Percentiles rank a stretch among this genome's conserved stretches.
phyloP scores from a whole-genome alignment of 2,113 vertebrate genomes.

The Perca schrenkii region DNA sequence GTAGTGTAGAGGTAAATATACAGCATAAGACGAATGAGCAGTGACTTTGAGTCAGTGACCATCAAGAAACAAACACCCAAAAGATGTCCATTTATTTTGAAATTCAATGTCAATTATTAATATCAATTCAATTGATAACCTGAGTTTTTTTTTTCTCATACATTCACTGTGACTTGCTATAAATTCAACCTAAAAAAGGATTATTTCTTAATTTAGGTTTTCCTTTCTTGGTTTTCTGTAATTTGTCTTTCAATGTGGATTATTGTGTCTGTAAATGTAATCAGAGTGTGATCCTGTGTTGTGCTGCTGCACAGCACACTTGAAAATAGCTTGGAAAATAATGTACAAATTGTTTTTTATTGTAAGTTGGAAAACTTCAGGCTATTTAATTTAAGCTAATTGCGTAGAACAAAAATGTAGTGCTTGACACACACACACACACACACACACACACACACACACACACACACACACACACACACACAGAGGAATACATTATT shows the following conservation, averaged over 20 bases:
- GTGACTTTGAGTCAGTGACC: not conserved
- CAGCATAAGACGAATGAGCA: not conserved
- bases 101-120: not conserved
- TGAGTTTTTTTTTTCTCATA: not conserved
- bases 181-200: not conserved
- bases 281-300: constrained; percentile 2
- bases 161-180: not conserved
- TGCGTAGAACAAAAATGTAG: constrained; percentile 33
- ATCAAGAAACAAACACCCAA: not conserved
- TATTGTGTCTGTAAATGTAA: constrained; percentile 28
- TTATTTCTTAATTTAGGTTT: constrained; percentile 1
- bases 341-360: not conserved
- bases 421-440: constrained; percentile 20
- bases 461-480: constrained; percentile 26
- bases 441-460: constrained; percentile 5
- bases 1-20: not conserved
- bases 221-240: not conserved
- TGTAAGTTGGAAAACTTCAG: constrained; percentile 41
- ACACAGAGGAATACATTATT: constrained; percentile 54
- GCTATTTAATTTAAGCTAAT: constrained; percentile 39
- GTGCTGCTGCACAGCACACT: not conserved
- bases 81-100: constrained; percentile 12
- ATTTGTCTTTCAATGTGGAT: not conserved
- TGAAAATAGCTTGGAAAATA: constrained; percentile 10
- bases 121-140: not conserved